Base-by-base conservation (phyloP, 35 echinoderm and acorn worm species). In the Patiria miniata region DNA sequence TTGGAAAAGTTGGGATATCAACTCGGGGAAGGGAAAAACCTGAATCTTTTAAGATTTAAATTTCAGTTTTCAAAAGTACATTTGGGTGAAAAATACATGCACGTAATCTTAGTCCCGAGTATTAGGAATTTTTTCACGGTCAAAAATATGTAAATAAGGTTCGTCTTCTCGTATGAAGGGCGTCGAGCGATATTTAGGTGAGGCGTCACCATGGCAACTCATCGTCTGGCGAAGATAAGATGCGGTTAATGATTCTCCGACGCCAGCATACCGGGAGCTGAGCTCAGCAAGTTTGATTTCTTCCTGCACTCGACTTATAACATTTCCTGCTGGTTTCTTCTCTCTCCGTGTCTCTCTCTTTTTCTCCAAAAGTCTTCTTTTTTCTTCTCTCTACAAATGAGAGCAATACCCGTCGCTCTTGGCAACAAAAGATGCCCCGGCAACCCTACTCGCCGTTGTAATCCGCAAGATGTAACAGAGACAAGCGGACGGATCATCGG, bases 391-490 rank as follows among this genome's bases (percentile, higher is more conserved):
- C 17, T 60, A 60, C 60, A 8, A 19, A n/a, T 23, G n/a, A 32
- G 22, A 26, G 26, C 26, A 23, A 23, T 32, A 30, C 65, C 21
- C 14, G 65, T 26, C 65, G 65, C 30, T 73, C 65, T 32, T 73
- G 34, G 29, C 26, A 15, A 26, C 26, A 36, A 26, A 73, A 32
- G 7, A 26, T 32, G 65, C 65, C 7, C 21, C 65, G 21, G 65
- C 29, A 73, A 73, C 65, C 26, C 65, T 32, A 73, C 26, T 26
- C 26, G 65, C 34, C 34, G 14, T n/a, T 73, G 65, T 73, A 73
- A 73, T 73, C 65, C n/a, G 65, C 34, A 9, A 73, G 65, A 73
- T 73, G 65, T 73, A 73, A 73, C 65, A 34, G 26, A 73, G 65
- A 73, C 65, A 73, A 73, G 23, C 65, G 14, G 14, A 15, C 26